These are phyloP conservation scores for Euura saliciscinereae DNA, from an alignment of 1,140 invertebrate species.

Conservation along the genomic window DNA sequence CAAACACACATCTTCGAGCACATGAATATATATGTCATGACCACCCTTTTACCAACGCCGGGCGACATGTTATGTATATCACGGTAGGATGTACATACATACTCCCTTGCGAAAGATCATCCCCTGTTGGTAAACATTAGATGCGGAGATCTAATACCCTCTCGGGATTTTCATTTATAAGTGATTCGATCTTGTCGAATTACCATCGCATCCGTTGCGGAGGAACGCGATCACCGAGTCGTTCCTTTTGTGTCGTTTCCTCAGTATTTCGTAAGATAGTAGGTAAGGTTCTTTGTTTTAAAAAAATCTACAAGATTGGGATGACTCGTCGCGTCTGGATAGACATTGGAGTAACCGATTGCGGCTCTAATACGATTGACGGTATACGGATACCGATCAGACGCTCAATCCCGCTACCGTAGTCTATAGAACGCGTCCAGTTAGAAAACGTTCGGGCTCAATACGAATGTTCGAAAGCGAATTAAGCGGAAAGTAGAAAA, in stretches of 20 bases:
- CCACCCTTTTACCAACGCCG: not conserved
- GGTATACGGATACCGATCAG: no score
- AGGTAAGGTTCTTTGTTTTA: no score
- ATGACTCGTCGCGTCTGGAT: no score
- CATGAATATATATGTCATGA: not conserved
- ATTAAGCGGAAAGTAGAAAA: not conserved
- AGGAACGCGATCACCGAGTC: not conserved
- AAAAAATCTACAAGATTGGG: no score
- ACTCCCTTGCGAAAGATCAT: not conserved
- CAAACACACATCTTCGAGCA: not conserved
- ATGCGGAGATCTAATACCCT: constrained; percentile 5
- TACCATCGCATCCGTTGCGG: not conserved
- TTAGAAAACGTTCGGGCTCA: no score
- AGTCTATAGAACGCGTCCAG: no score
- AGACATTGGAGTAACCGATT: no score
- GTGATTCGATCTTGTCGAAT: constrained; percentile 7
- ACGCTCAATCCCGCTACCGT: no score
- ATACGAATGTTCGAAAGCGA: not conserved
- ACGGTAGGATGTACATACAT: no score
- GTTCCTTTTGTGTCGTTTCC: not conserved
- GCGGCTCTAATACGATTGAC: no score
- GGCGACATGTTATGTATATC: no score
- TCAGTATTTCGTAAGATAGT: no score
- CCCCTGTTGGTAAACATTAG: constrained; percentile 7
- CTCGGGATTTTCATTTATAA: constrained; percentile 7